Conservation (phyloP, 2,888 invertebrate species). For the Sphaerophoria rueppellii region DNA sequence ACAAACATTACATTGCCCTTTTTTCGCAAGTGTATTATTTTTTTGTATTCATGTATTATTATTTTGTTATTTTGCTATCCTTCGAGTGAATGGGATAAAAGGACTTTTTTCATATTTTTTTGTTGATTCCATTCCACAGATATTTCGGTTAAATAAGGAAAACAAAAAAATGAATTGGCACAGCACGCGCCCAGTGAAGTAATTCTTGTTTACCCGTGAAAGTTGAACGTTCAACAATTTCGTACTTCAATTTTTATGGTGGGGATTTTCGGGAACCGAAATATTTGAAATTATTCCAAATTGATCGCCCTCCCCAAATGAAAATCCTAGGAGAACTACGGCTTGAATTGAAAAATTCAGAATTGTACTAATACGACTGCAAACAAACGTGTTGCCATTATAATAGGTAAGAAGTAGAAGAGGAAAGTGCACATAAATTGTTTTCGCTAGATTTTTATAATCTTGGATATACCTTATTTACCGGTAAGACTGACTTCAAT, state of each 20-base stretch:
- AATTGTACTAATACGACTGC: no score
- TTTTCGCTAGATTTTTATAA: no score
- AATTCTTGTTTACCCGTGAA: neutral
- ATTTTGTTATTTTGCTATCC: conserved; percentile 56
- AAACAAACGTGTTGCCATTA: no score
- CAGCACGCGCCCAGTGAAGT: conserved; percentile 24
- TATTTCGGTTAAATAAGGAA: neutral
- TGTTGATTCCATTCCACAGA: conserved; percentile 27
- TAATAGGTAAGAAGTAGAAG: no score
- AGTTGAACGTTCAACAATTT: conserved; percentile 6
- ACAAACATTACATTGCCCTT: conserved; percentile 38
- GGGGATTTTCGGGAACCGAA: neutral
- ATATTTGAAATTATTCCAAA: neutral
- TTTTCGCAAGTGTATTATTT: conserved; percentile 60
- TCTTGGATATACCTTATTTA: no score
- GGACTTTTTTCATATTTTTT: conserved; percentile 3
- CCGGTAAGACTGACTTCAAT: no score
- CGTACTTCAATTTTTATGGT: conserved; percentile 5
- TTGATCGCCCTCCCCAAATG: no score
- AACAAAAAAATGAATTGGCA: conserved; percentile 31
- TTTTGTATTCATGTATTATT: no score
- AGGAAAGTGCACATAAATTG: no score
- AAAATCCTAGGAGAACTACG: no score
- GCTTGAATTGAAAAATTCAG: no score
- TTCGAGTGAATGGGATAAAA: conserved; percentile 22